phyloP scores from a whole-genome alignment of 2,888 invertebrate genomes.

The Cordilura impudica region DNA sequence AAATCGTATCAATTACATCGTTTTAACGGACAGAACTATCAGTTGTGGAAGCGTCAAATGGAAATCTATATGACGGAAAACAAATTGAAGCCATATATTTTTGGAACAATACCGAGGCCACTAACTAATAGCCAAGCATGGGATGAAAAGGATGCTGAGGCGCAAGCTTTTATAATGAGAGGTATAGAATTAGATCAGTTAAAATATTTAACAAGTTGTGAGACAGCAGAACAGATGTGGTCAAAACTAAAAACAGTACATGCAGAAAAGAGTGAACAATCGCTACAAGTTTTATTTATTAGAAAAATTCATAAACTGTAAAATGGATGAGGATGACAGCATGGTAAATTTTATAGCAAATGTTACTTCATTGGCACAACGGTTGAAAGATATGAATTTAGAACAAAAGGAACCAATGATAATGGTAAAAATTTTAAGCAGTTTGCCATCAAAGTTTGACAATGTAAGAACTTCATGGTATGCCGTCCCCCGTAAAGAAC shows the following conservation, averaged over 20 bases:
- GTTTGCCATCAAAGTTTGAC: constrained; percentile 56
- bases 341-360: constrained; percentile 51
- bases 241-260: constrained; percentile 50
- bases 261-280: constrained; percentile 58
- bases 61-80: no score
- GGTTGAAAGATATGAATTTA: constrained; percentile 56
- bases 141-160: constrained; percentile 55
- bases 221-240: constrained; percentile 58
- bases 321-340: constrained; percentile 47
- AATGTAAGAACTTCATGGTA: constrained; percentile 61
- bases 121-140: constrained; percentile 12
- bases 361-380: constrained; percentile 48
- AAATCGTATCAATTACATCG: no score
- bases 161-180: constrained; percentile 54
- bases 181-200: constrained; percentile 51
- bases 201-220: constrained; percentile 55
- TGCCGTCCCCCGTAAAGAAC: constrained; percentile 51
- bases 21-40: no score
- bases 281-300: constrained; percentile 50
- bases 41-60: no score
- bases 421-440: constrained; percentile 57
- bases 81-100: no score
- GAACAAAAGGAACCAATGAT: constrained; percentile 54
- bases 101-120: neutral
- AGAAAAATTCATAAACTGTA: constrained; percentile 59